Evolutionary conservation across 2,888 invertebrate genomes (phyloP).

Genomic region (Chloroclystis v-ata): DNA sequence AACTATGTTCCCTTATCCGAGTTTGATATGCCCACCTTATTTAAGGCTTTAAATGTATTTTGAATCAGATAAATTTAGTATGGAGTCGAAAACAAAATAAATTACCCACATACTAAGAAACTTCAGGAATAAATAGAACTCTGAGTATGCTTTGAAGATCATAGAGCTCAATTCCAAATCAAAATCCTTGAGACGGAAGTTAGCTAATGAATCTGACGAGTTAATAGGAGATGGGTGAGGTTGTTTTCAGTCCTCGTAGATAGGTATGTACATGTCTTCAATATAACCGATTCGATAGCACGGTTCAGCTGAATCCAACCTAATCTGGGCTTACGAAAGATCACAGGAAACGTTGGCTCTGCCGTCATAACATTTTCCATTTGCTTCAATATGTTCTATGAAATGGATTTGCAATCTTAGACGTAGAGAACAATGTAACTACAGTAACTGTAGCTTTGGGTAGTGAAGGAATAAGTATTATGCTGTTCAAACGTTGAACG

Average conservation of each 20-base stretch:
- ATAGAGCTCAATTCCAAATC: constrained; percentile 4
- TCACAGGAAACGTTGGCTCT: constrained; percentile 59
- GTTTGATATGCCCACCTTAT: background rate
- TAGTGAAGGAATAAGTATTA: too few species aligned
- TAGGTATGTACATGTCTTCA: constrained; percentile 40
- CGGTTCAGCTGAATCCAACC: constrained; percentile 54
- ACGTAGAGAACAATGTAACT: background rate
- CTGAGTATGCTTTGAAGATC: constrained; percentile 5
- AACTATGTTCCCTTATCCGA: constrained; percentile 51
- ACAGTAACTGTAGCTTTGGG: too few species aligned
- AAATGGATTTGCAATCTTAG: background rate
- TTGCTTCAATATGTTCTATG: constrained; percentile 37
- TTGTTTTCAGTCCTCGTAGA: constrained; percentile 36
- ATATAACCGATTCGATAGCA: constrained; percentile 44
- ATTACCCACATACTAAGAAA: too few species aligned
- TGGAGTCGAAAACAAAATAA: too few species aligned
- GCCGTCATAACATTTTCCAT: constrained; percentile 56
- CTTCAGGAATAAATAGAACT: background rate
- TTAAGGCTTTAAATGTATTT: too few species aligned
- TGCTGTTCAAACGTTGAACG: background rate
- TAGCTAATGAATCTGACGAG: constrained; percentile 36
- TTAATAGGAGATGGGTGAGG: constrained; percentile 38
- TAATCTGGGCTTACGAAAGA: constrained; percentile 67
- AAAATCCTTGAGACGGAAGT: constrained; percentile 17
- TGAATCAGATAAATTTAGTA: too few species aligned